Percentiles rank a stretch among this genome's conserved stretches.
Evolutionary conservation across 2,888 invertebrate genomes (phyloP).

Genomic region (Agriopis leucophaearia): DNA sequence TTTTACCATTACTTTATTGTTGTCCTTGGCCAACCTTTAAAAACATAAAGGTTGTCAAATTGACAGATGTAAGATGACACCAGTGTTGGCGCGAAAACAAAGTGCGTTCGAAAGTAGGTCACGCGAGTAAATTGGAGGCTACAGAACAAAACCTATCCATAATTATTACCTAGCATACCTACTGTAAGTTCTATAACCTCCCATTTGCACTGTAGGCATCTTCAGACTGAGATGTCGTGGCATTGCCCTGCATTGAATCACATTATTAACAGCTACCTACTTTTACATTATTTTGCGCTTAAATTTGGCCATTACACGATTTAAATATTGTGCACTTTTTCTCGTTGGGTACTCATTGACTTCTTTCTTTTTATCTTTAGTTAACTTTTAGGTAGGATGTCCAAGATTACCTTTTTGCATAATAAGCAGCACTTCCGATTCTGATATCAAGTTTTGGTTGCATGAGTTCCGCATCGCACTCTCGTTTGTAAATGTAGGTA

Average conservation of each 20-base stretch:
- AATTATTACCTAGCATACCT: neutral
- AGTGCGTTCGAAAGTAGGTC: conserved; percentile 63
- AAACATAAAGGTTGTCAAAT: conserved; percentile 51
- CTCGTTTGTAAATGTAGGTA: too few species aligned
- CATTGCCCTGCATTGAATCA: neutral
- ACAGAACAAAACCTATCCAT: conserved; percentile 27
- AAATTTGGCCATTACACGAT: too few species aligned
- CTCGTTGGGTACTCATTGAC: too few species aligned
- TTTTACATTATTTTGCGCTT: neutral
- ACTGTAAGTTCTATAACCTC: conserved; percentile 7
- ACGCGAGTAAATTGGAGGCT: conserved; percentile 60
- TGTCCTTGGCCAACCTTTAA: neutral
- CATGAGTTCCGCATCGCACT: too few species aligned
- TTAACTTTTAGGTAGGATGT: too few species aligned
- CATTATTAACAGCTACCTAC: neutral
- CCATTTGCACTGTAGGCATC: neutral
- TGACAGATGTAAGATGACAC: conserved; percentile 64
- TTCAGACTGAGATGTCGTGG: neutral
- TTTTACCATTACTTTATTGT: too few species aligned
- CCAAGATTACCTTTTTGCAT: too few species aligned
- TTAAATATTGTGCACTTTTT: too few species aligned
- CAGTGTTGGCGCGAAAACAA: conserved; percentile 65
- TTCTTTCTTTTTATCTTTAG: too few species aligned
- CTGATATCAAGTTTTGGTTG: too few species aligned
- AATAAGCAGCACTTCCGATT: too few species aligned